Evolutionary conservation across 2,113 vertebrate species (phyloP), one percentile per base, ranked within the genome.

Genomic region (Oophaga pumilio): DNA sequence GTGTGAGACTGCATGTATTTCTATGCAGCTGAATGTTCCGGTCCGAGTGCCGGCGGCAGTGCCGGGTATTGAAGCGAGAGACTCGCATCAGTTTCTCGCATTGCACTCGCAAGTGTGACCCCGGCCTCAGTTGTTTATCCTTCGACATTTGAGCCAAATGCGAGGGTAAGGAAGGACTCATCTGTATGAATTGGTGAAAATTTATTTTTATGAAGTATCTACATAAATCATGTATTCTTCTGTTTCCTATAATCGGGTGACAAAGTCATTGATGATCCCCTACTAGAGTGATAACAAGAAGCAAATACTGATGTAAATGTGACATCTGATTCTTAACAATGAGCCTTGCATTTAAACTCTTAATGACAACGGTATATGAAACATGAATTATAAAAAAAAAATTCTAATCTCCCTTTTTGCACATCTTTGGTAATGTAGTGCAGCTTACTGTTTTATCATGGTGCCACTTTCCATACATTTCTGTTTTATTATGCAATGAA

Each of bases 401-500:
- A 43, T 43, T 14, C 56, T 68, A 68, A 68, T 69, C 62, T 69
- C 49, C 62, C 62, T 83, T 69, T 83, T 53, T 68, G 59, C 64
- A 83, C 81, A 64, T 50, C 81, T 66, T 83, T 69, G 81, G 81
- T 83, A 69, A 83, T 83, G 81, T 68, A 83, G 50, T 83, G 81
- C 26, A 68, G 81, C 62, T 83, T 26, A 69, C 81, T 68, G 81
- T 83, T 83, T 83, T 83, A 83, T 83, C 81, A 83, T 68, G 62
- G 81, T 83, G 81, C 62, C 62, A 69, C 43, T 53, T 69, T 83
- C 81, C 81, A 83, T 83, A 68, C 81, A 83, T 69, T 83, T 64
- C 81, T 83, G 8, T 68, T 69, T 83, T 83, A 83, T 83, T 83
- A 83, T 83, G 69, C 81, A 83, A 83, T 83, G 81, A 83, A 83